Base-by-base conservation (phyloP, 2,888 invertebrate species). In the Uropetala carovei region DNA sequence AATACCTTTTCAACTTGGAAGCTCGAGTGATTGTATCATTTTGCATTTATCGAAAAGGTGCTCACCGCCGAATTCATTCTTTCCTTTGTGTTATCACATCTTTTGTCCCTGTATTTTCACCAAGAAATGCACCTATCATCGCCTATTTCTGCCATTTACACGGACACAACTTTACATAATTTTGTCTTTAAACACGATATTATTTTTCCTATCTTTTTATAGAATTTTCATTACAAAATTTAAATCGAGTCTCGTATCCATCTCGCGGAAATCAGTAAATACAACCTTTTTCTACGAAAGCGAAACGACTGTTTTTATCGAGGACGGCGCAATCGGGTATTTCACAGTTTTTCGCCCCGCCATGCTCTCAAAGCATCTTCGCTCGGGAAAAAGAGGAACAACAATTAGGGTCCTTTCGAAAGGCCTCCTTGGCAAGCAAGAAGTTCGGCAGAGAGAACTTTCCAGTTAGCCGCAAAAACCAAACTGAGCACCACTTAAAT, bases 1-100 rank as follows among this genome's bases (percentile, higher is more conserved):
- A 89, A 89, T 57, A 83, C 5, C 64, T 64, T 89, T 89, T 64
- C 43, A 85, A 89, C 89, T 64, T 89, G 89, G 89, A 89, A 89
- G 89, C 89, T 89, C 89, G 43, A 89, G 89, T 89, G 89, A 64
- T 64, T 68, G 60, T 64, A 43, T 89, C 64, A 64, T 89, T 89
- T 64, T 43, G 89, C 89, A 64, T 64, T 27, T 43, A 64, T 43
- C 43, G 89, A 43, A 60, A 43, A 43, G 3, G 60, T 64, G 18
- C 89, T 60, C 64, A 89, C 89, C 89, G 43, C 43, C n/a, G 18
- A 89, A 60, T 60, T 43, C 43, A 30, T 60, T 68, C 0, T 89
- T n/a, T 43, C n/a, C 68, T 89, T 43, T 56, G 30, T 43, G 43
- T 14, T 89, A 89, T 89, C 89, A 89, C 89, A 89, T 64, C 89